Percentiles rank a stretch among this genome's conserved stretches.
These are phyloP conservation scores for Argya squamiceps DNA, from an alignment of 2,797 vertebrate species.

Conservation along the genomic window DNA sequence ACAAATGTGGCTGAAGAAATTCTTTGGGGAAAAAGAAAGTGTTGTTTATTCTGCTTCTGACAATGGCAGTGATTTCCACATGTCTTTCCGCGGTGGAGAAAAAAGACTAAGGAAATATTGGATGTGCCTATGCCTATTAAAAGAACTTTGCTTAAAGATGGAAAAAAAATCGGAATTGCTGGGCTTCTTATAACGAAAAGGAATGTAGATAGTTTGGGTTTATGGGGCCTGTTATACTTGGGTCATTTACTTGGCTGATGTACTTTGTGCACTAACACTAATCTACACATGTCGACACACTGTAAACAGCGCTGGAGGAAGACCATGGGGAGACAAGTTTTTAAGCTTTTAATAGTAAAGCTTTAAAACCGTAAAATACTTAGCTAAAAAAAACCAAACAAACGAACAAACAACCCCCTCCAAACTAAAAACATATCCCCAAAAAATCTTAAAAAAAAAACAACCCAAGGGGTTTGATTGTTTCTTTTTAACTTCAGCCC, in stretches of 20 bases:
- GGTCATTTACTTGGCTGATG: not conserved
- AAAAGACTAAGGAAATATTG: not conserved
- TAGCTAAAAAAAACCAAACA: not conserved
- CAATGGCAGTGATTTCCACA: not conserved
- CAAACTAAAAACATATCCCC: not conserved
- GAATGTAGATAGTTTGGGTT: not conserved
- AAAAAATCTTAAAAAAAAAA: not conserved
- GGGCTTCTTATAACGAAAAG: not conserved
- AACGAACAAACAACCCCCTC: too few species aligned
- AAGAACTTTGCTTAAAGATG: not conserved
- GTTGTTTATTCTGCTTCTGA: not conserved
- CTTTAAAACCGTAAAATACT: not conserved
- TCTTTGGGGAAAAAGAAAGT: not conserved
- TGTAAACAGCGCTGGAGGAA: not conserved
- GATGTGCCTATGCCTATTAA: not conserved
- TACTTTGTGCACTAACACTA: not conserved
- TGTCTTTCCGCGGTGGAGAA: not conserved
- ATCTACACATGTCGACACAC: not conserved
- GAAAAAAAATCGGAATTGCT: not conserved
- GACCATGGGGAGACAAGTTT: not conserved
- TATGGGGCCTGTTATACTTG: not conserved
- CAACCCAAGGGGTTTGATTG: not conserved
- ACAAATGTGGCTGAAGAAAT: not conserved
- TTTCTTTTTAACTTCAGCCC: not conserved
- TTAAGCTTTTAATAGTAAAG: not conserved